Percentiles rank a stretch among this genome's conserved stretches.
Conservation (phyloP, 2,113 vertebrate genomes). For the Chloropsis cyanopogon region DNA sequence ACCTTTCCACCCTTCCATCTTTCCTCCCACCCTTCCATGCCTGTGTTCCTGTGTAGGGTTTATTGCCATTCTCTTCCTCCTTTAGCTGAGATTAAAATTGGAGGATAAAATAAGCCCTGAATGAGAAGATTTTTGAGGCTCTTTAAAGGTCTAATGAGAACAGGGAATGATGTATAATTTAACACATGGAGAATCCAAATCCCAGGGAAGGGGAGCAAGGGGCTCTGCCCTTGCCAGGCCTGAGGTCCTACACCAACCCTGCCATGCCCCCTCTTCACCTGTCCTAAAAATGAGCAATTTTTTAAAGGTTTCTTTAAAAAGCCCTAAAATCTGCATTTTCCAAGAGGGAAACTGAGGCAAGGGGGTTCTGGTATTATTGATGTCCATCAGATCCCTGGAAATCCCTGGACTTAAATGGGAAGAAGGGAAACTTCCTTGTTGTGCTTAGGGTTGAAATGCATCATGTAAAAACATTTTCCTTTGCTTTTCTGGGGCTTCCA, state of each 20-base stretch:
- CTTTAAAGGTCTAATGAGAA: constrained; percentile 70
- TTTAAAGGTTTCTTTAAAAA: background rate
- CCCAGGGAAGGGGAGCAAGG: constrained; percentile 25
- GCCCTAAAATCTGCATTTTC: background rate
- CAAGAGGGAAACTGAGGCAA: background rate
- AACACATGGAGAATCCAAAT: constrained; percentile 32
- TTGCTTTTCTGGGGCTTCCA: background rate
- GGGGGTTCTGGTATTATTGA: rapidly evolving
- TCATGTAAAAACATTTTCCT: background rate
- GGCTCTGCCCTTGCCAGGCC: background rate
- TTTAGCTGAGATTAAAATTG: constrained; percentile 60
- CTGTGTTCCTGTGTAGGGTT: background rate
- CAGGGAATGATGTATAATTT: constrained; percentile 55
- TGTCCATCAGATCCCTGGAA: background rate
- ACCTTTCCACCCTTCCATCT: no score
- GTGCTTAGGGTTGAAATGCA: background rate
- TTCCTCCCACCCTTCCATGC: background rate
- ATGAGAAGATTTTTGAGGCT: constrained; percentile 62
- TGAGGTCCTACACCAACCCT: background rate
- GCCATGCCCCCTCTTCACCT: background rate
- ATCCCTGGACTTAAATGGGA: background rate
- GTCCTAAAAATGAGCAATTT: background rate
- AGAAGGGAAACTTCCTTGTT: background rate
- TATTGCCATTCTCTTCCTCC: constrained; percentile 47
- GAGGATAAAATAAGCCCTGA: constrained; percentile 57